Base-by-base conservation (phyloP, 2,797 vertebrate species). In the Galaxias olidus region DNA sequence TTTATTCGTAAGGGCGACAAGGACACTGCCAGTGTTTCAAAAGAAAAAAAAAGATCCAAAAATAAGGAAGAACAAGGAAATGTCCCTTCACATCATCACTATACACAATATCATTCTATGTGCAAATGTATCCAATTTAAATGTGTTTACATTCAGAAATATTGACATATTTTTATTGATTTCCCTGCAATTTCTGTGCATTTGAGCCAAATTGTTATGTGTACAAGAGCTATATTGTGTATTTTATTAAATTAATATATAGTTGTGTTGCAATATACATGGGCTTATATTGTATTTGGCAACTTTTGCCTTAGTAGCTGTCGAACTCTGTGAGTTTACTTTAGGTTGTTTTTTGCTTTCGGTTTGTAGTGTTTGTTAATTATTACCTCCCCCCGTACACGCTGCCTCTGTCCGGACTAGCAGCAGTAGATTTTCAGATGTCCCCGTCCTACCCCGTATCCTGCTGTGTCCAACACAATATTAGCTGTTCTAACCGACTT, bases 221-320 rank as follows among this genome's bases (percentile, higher is more conserved):
- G 97, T 98, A 98, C 96, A 97, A 99, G 96, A 99, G 96, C 98
- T 98, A 98, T 99, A 98, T 98, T 98, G 97, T 99, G 98, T 98
- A 99, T 99, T 99, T 99, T 99, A 99, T 98, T 98, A 99, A 99
- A 99, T 98, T 98, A 98, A 99, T 99, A 99, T 99, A 99, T 99
- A 96, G 97, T 98, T 99, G 97, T 99, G 97, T 99, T 99, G 97
- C 96, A 98, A 98, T 97, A 96, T 96, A 96, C 95, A 96, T 98
- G 96, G 98, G 97, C 97, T 98, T 98, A 96, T 97, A 98, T 96
- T 98, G 96, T 98, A 99, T 97, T 98, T 97, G 96, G 96, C 96
- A 96, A 97, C 94, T 94, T 95, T 96, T 97, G 96, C 96, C 96
- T 98, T 93, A 60, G 95, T 98, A 97, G 96, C 94, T 96, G 95